Evolutionary conservation across 2,797 vertebrate species (phyloP), one percentile per base, ranked within the genome.

Genomic region (Onychomys torridus): DNA sequence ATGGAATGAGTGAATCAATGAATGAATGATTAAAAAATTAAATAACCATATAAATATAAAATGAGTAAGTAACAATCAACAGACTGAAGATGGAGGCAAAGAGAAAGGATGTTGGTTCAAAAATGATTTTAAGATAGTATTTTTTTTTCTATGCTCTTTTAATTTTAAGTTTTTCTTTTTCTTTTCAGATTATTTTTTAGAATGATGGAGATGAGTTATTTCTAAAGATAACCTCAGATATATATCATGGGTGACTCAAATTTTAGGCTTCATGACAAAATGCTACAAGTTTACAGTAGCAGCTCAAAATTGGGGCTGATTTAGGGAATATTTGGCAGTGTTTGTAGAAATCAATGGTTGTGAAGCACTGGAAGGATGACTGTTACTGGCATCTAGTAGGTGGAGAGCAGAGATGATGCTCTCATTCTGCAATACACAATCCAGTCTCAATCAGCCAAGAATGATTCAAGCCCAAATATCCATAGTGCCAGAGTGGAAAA

Each of bases 161-260:
- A 32, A 65, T 83, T 78, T 59, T 93, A 71, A 12, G 71, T 16
- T 1, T 71, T 83, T 25, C 0, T 27, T 6, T 82, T 63, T 17
- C 27, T 75, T 81, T 49, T 92, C n/a, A 46, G 57, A 73, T 94
- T 95, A 12, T 43, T 63, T 85, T 77, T 89, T 63, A 77, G 79
- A 85, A 86, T 40, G 32, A 92, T 32, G 16, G 2, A n/a, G 46
- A 71, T 89, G 4, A 81, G 71, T 86, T 71, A 61, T 89, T 88
- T 90, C 61, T 59, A 79, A 82, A 29, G 13, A n/a, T 5, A 4
- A 2, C 13, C 69, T 34, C n/a, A 57, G 13, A 17, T 93, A 43
- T 92, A 84, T 84, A 87, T 57, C n/a, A 55, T 29, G 71, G 61
- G 59, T 59, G 8, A 78, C 82, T 65, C 6, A 91, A 61, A 55